phyloP scores from a whole-genome alignment of 2,113 vertebrate species.

The Clarias batrachus region DNA sequence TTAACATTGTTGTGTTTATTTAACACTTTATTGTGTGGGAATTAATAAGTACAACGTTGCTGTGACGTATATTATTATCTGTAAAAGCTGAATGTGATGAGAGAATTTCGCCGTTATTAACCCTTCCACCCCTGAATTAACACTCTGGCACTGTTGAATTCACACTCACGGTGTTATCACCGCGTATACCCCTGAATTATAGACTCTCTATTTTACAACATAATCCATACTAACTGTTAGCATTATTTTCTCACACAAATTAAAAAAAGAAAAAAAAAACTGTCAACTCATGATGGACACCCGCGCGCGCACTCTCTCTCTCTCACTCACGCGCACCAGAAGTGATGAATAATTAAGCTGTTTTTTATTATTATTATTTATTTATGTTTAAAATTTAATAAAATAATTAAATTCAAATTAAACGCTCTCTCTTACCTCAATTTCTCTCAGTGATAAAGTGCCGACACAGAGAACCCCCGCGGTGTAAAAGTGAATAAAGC shows the following conservation, averaged over 20 bases:
- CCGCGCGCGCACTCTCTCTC: background rate
- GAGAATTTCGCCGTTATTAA: background rate
- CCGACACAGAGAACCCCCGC: too few relatives aligned
- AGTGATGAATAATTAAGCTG: background rate
- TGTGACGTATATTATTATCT: background rate
- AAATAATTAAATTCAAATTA: too few relatives aligned
- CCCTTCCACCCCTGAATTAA: background rate
- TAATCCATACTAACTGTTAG: too few relatives aligned
- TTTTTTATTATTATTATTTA: background rate
- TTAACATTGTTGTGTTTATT: too few relatives aligned
- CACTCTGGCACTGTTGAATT: background rate
- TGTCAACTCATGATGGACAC: background rate
- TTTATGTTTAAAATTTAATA: background rate
- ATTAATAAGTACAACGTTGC: background rate
- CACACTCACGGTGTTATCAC: background rate
- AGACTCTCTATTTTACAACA: background rate
- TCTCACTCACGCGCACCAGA: background rate
- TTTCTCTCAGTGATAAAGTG: background rate
- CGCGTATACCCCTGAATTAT: background rate
- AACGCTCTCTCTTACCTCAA: background rate
- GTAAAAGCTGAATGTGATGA: too few relatives aligned
- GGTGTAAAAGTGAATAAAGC: background rate
- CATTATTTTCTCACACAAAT: background rate
- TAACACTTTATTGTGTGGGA: too few relatives aligned
- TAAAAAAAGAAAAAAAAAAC: background rate